Evolutionary conservation across 2,888 invertebrate species (phyloP).

Genomic region (Tryphoninae sp.): DNA sequence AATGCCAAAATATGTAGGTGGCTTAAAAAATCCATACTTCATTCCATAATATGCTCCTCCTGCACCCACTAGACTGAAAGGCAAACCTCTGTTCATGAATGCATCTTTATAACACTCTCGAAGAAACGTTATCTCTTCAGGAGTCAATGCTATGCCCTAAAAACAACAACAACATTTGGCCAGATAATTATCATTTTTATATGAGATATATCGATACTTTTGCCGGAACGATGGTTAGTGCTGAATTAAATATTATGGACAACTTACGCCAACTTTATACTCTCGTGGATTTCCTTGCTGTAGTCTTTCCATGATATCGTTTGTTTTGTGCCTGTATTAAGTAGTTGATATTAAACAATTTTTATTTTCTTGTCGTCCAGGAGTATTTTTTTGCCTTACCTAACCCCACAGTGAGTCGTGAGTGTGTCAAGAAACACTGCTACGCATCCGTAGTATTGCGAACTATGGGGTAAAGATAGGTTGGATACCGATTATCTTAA

Average conservation of each 20-base stretch:
- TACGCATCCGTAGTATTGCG: too few species aligned
- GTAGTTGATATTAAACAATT: neutral
- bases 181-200: neutral
- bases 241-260: too few species aligned
- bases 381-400: neutral
- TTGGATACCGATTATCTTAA: too few species aligned
- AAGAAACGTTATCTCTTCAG: slow-evolving; percentile 36
- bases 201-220: neutral
- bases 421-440: too few species aligned
- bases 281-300: too few species aligned
- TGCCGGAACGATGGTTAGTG: neutral
- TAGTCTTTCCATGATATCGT: neutral
- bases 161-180: neutral
- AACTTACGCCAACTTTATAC: too few species aligned
- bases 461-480: too few species aligned
- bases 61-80: neutral
- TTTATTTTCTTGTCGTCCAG: neutral
- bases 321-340: neutral
- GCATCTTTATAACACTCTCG: slow-evolving; percentile 43
- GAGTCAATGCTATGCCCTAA: neutral
- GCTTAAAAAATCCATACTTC: slow-evolving; percentile 17
- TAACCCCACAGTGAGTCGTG: neutral
- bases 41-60: neutral
- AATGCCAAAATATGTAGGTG: slow-evolving; percentile 6
- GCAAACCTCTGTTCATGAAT: slow-evolving; percentile 20